phyloP scores from a whole-genome alignment of 1,140 invertebrate species.

The Hylyphantes graminicola region DNA sequence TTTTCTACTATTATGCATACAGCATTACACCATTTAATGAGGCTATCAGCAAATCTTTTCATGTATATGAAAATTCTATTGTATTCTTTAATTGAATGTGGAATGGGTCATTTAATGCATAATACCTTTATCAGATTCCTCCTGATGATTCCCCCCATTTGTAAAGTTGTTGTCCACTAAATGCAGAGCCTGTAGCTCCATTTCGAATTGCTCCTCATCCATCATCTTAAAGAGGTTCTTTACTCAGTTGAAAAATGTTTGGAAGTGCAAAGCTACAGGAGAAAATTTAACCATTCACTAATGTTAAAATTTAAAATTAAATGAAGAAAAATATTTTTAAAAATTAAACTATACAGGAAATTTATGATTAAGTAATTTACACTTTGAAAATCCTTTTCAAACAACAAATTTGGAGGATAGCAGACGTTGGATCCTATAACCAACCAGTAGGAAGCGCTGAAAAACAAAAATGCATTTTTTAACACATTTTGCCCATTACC shows the following conservation, averaged over 20 bases:
- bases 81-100: no score
- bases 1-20: no score
- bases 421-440: slow-evolving; percentile 39
- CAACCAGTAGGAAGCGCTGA: slow-evolving; percentile 33
- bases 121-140: not conserved
- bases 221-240: slow-evolving; percentile 5
- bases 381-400: slow-evolving; percentile 23
- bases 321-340: not conserved
- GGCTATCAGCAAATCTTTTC: no score
- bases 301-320: not conserved
- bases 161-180: slow-evolving; percentile 31
- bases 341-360: not conserved
- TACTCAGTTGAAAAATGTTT: not conserved
- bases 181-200: slow-evolving; percentile 51
- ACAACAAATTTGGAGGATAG: slow-evolving; percentile 30
- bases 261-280: not conserved
- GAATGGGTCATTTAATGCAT: no score
- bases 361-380: not conserved
- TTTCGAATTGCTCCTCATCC: slow-evolving; percentile 52
- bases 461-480: no score
- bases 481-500: no score
- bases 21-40: no score
- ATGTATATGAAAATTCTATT: no score
- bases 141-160: no score
- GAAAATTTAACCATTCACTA: not conserved